Conservation (phyloP, 2,888 invertebrate genomes). For the Watsonalla cultraria region DNA sequence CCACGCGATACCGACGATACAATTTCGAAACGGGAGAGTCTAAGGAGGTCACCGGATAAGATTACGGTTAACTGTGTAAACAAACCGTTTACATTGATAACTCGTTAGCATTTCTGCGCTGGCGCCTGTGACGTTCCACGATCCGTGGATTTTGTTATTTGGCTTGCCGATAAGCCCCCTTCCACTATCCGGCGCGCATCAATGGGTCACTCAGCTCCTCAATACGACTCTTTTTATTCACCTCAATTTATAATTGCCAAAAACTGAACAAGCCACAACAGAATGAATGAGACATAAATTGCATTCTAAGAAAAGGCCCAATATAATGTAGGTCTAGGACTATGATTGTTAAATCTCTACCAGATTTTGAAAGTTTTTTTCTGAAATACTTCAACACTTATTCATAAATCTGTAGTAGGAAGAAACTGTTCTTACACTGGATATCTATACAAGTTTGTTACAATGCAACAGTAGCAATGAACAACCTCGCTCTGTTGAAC, state of each 20-base stretch:
- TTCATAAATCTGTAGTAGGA: no score
- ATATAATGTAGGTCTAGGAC: no score
- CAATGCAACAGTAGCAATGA: no score
- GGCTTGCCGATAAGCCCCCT: slow-evolving; percentile 47
- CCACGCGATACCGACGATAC: slow-evolving; percentile 67
- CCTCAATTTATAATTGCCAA: neutral
- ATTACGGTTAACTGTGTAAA: slow-evolving; percentile 77
- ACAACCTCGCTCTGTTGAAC: no score
- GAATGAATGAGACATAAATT: neutral
- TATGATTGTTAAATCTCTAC: no score
- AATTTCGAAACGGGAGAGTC: slow-evolving; percentile 76
- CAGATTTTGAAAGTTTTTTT: no score
- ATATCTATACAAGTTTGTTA: no score
- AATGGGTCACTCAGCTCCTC: neutral
- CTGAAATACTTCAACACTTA: no score
- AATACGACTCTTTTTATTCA: slow-evolving; percentile 1
- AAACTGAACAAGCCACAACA: neutral
- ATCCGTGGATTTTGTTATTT: slow-evolving; percentile 38
- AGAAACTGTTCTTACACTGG: no score
- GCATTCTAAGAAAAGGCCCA: neutral
- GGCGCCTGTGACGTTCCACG: slow-evolving; percentile 63
- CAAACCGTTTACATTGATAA: slow-evolving; percentile 77
- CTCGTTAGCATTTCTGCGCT: slow-evolving; percentile 70
- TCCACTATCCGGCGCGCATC: slow-evolving; percentile 12
- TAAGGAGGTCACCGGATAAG: slow-evolving; percentile 78